Evolutionary conservation across 1,140 invertebrate genomes (phyloP).

Genomic region (Muscidifurax raptorellus): DNA sequence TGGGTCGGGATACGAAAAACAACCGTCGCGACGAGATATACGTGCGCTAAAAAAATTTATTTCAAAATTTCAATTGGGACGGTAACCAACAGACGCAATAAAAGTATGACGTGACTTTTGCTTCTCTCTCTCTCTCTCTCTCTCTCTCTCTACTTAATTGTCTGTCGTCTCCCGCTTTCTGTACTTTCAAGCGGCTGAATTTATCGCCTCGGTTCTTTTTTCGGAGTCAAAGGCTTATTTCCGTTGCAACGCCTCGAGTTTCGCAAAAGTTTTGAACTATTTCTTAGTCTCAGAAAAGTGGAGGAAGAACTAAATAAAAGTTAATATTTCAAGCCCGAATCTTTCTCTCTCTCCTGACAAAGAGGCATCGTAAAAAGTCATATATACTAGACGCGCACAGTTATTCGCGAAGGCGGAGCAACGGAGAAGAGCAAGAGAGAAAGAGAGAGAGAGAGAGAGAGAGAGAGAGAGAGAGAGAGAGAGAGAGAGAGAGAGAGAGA

Average conservation of each 20-base stretch:
- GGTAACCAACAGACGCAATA: neutral
- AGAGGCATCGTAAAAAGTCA: neutral
- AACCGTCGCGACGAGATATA: too few relatives aligned
- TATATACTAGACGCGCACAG: neutral
- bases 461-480: too few relatives aligned
- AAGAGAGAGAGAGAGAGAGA: too few relatives aligned
- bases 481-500: too few relatives aligned
- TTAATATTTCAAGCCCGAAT: neutral
- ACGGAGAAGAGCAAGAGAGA: too few relatives aligned
- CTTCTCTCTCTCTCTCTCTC: neutral
- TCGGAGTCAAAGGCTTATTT: neutral
- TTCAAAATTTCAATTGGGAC: neutral
- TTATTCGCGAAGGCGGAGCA: neutral
- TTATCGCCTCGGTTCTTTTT: conserved; percentile 14
- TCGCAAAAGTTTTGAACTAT: neutral
- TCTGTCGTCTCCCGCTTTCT: neutral
- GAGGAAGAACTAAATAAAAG: neutral
- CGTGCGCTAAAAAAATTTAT: neutral
- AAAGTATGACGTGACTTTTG: neutral
- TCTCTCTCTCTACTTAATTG: conserved; percentile 16
- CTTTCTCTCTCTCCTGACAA: neutral
- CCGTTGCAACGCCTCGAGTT: conserved; percentile 20
- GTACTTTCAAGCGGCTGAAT: conserved; percentile 11
- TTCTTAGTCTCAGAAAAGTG: neutral
- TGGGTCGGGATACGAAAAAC: too few relatives aligned